Percentiles rank a stretch among this genome's conserved stretches.
Conservation (phyloP, 2,888 invertebrate genomes). For the Phortica okadai region DNA sequence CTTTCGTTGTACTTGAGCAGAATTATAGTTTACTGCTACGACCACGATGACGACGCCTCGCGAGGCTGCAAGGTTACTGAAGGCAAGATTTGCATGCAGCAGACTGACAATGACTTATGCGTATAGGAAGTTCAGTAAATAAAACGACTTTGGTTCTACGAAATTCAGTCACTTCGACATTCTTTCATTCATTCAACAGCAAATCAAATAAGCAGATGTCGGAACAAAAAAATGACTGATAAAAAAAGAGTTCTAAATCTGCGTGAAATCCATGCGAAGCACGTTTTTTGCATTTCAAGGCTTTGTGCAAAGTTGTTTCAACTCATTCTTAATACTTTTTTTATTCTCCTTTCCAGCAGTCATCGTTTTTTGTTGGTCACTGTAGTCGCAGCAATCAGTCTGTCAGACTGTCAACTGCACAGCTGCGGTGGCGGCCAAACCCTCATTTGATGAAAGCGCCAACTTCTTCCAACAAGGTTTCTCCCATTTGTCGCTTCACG, state of each 20-base stretch:
- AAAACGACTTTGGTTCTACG: neutral
- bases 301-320: conserved; percentile 45
- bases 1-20: conserved; percentile 24
- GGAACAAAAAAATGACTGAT: too few relatives aligned
- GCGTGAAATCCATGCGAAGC: conserved; percentile 54
- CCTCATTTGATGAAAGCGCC: too few relatives aligned
- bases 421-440: too few relatives aligned
- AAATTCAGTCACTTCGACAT: neutral
- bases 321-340: conserved; percentile 18
- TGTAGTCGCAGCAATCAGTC: too few relatives aligned
- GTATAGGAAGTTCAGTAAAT: conserved; percentile 6
- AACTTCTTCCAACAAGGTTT: too few relatives aligned
- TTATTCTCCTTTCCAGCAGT: conserved; percentile 38
- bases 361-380: conserved; percentile 23
- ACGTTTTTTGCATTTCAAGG: conserved; percentile 63
- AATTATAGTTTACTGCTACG: conserved; percentile 63
- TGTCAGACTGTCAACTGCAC: too few relatives aligned
- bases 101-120: neutral
- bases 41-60: neutral
- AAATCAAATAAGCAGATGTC: too few relatives aligned
- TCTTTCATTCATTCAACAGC: too few relatives aligned
- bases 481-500: too few relatives aligned
- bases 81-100: neutral
- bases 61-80: neutral
- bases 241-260: conserved; percentile 27